Conservation (phyloP, 2,797 vertebrate genomes). For the Streptopelia turtur region DNA sequence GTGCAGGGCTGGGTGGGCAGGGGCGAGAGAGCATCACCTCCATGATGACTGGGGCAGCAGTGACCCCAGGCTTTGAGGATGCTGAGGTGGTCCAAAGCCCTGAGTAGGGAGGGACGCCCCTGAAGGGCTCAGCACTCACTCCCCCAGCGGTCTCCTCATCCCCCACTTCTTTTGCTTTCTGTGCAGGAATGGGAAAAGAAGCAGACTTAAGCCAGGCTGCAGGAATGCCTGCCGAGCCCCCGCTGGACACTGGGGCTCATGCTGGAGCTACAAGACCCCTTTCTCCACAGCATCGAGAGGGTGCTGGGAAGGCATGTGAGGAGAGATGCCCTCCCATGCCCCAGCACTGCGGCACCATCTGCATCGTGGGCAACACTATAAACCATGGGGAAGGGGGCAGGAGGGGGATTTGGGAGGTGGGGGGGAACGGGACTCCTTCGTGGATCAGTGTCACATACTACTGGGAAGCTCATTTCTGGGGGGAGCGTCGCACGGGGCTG, state of each 20-base stretch:
- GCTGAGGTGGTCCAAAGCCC: neutral
- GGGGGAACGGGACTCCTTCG: slow-evolving; percentile 33
- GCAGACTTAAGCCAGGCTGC: slow-evolving; percentile 81
- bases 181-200: slow-evolving; percentile 95
- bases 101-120: neutral
- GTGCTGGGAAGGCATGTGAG: neutral
- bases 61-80: neutral
- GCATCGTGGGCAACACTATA: neutral
- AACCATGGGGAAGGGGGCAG: slow-evolving; percentile 5
- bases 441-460: neutral
- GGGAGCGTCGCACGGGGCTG: neutral
- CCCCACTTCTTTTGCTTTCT: neutral
- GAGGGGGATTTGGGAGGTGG: slow-evolving; percentile 20
- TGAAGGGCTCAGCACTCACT: neutral
- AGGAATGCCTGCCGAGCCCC: neutral
- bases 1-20: neutral
- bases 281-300: slow-evolving; percentile 20
- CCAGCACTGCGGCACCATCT: neutral
- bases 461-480: neutral
- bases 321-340: neutral
- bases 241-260: neutral
- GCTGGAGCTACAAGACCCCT: slow-evolving; percentile 7
- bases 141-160: neutral
- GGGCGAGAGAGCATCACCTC: neutral
- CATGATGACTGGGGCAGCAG: neutral